phyloP scores from a whole-genome alignment of 2,113 vertebrate genomes.

The Boulengeromyrus knoepffleri region DNA sequence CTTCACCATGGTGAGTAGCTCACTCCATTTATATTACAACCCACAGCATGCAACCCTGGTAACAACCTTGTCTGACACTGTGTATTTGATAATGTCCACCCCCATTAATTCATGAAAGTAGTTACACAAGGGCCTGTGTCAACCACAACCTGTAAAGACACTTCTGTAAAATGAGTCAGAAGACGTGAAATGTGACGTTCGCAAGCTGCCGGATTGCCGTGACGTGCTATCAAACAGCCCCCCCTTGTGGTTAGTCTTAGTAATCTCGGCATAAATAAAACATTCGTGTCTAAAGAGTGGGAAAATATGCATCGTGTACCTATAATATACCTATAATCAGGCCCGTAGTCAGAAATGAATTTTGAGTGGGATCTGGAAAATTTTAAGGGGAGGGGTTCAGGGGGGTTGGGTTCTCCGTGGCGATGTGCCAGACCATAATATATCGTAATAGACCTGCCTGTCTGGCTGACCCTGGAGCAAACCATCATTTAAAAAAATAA shows the following conservation, averaged over 20 bases:
- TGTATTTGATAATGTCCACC: not conserved
- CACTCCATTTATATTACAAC: not conserved
- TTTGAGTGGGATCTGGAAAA: not conserved
- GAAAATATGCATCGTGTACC: not conserved
- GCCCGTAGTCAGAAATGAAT: not conserved
- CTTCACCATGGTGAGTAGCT: not conserved
- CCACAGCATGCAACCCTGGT: not conserved
- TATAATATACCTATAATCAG: not conserved
- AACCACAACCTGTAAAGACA: not conserved
- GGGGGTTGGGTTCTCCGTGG: not conserved
- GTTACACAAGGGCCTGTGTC: not conserved
- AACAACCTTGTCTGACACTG: not conserved
- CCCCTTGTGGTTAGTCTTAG: not conserved
- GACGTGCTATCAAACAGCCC: not conserved
- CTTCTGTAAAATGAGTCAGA: slow-evolving; percentile 1
- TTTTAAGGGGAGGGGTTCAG: not conserved
- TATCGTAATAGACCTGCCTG: not conserved
- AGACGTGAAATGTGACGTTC: not conserved
- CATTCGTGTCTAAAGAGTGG: not conserved
- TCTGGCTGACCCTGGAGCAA: not conserved
- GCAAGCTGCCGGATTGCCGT: not conserved
- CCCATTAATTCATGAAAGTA: not conserved
- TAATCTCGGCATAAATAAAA: not conserved
- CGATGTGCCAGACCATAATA: not conserved
- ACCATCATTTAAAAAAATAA: not conserved